A percentile compares a stretch with the other conserved stretches of the same genome.
Evolutionary conservation across 2,113 vertebrate species (phyloP).

Genomic region (Rhinolophus ferrumequinum): DNA sequence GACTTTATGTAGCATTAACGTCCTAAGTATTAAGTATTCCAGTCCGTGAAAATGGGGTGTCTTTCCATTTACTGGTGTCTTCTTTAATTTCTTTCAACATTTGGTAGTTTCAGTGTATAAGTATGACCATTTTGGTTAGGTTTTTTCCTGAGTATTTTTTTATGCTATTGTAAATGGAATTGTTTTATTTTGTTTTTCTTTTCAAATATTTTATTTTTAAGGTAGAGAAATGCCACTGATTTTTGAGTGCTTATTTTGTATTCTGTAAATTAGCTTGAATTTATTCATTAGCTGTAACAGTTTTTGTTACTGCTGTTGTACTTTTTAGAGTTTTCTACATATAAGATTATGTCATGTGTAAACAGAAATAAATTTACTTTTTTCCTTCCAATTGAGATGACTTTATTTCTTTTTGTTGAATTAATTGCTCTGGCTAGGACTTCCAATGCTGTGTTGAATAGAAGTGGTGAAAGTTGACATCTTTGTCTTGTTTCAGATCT

Average conservation of each 20-base stretch:
- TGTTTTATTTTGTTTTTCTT: not conserved
- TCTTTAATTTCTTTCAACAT: not conserved
- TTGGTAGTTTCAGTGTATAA: not conserved
- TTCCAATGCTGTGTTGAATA: not conserved
- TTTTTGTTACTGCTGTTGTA: not conserved
- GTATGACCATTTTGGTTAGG: not conserved
- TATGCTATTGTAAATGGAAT: not conserved
- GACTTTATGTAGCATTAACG: not conserved
- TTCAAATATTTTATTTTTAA: not conserved
- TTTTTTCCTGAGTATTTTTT: not conserved
- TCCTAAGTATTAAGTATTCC: not conserved
- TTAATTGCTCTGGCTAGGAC: not conserved
- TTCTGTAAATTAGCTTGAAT: not conserved
- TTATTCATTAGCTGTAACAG: not conserved
- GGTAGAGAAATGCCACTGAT: not conserved
- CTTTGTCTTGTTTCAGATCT: not conserved
- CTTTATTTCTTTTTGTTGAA: not conserved
- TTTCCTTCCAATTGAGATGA: not conserved
- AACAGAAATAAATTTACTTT: not conserved
- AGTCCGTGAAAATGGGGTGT: not conserved
- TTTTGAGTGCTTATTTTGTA: not conserved
- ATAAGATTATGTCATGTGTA: not conserved
- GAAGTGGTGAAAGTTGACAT: not conserved
- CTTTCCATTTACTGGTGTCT: not conserved
- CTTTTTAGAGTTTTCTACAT: not conserved